A percentile compares a stretch with the other conserved stretches of the same genome.
These are phyloP conservation scores for Drosophila simulans DNA, from an alignment of 1,140 invertebrate genomes.

Conservation along the genomic window DNA sequence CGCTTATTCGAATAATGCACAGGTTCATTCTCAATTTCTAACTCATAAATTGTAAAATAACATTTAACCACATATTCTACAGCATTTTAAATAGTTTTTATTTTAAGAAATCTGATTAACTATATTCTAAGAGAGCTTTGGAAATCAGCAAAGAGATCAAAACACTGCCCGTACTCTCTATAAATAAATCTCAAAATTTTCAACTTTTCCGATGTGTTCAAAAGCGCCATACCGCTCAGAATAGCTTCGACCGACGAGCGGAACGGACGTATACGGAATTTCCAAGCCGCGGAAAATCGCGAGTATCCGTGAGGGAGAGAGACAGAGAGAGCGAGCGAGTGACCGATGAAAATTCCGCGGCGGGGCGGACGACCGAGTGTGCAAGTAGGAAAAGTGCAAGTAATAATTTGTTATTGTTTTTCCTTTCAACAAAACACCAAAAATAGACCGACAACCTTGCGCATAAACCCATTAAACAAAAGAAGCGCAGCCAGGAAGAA, in stretches of 20 bases:
- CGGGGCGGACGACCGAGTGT: slow-evolving; percentile 35
- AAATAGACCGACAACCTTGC: slow-evolving; percentile 28
- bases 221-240: slow-evolving; percentile 45
- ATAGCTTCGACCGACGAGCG: slow-evolving; percentile 69
- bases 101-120: not conserved
- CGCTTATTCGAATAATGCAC: no score
- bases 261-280: slow-evolving; percentile 55
- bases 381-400: slow-evolving; percentile 75
- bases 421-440: slow-evolving; percentile 52
- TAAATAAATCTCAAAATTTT: slow-evolving; percentile 61
- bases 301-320: slow-evolving; percentile 26
- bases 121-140: slow-evolving; percentile 8
- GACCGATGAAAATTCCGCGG: slow-evolving; percentile 28
- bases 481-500: slow-evolving; percentile 23
- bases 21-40: no score
- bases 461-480: slow-evolving; percentile 24
- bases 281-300: slow-evolving; percentile 50
- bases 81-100: no score
- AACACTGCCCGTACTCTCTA: slow-evolving; percentile 16
- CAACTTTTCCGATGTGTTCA: slow-evolving; percentile 37
- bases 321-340: slow-evolving; percentile 5
- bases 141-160: slow-evolving; percentile 21
- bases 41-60: no score
- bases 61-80: no score
- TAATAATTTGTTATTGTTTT: slow-evolving; percentile 67